Evolutionary conservation across 2,113 vertebrate genomes (phyloP), one percentile per base, ranked within the genome.

Genomic region (Callospermophilus lateralis): DNA sequence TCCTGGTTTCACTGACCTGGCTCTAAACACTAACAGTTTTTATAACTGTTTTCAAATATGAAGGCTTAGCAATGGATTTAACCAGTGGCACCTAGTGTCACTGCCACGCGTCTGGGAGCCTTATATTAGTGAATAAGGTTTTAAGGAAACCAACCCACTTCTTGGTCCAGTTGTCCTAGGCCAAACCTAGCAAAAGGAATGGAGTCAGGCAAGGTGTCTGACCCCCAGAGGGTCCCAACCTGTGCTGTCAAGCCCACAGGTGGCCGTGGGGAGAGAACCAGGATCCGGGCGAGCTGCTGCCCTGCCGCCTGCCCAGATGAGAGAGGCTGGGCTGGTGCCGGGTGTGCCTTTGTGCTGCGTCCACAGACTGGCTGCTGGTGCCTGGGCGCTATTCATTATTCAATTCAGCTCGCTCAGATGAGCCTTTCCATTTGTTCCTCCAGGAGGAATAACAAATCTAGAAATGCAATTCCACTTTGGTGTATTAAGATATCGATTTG

Each of bases 401-500:
- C 98, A 98, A 89, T 98, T 97, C 95, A 65, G 98, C 97, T 95
- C 72, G 98, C 55, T 97, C 89, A 63, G 93, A 93, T 48, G 92
- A 97, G 97, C 97, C 97, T 95, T 94, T 96, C 97, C 98, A 97
- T 97, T 98, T 98, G 98, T 97, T 97, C 95, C 98, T 98, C 96
- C 32, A 94, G 96, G 97, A 98, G 97, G 96, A 97, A 98, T 98
- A 98, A 98, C 98, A 98, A 98, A 98, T 97, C 98, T 98, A 98
- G 98, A 98, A 98, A 98, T 98, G 98, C 96, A 98, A 93, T 98
- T 98, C 98, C 98, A 99, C 98, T 99, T 98, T 98, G 98, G 97
- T 98, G 98, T 98, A 98, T 98, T 98, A 98, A 98, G 97, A 94
- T 98, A 98, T 98, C 73, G 98, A 99, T 98, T 98, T 97, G 98